A percentile compares a stretch with the other conserved stretches of the same genome.
Evolutionary conservation across 2,888 invertebrate genomes (phyloP).

Genomic region (Stegana nigrithorax): DNA sequence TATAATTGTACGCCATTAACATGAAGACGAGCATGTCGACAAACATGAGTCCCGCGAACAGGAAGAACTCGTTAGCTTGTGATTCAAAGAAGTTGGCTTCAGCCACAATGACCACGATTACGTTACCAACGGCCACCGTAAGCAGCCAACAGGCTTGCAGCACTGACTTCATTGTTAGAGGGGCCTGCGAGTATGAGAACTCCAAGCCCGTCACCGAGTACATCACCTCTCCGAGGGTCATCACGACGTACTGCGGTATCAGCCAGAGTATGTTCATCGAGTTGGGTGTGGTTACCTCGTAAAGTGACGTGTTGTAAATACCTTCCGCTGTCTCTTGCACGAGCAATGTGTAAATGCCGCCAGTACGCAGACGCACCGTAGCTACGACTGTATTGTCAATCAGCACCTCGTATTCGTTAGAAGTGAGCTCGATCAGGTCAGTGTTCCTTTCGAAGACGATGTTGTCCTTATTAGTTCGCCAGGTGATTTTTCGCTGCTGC

Average conservation of each 20-base stretch:
- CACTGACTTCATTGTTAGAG: conserved; percentile 90
- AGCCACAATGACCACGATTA: conserved; percentile 91
- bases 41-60: conserved; percentile 90
- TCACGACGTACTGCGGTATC: conserved; percentile 77
- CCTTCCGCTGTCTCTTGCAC: conserved; percentile 32
- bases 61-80: conserved; percentile 87
- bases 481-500: conserved; percentile 39
- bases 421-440: conserved; percentile 39
- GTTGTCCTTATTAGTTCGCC: conserved; percentile 39
- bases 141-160: conserved; percentile 93
- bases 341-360: conserved; percentile 66
- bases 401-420: conserved; percentile 44
- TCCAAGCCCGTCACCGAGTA: conserved; percentile 79
- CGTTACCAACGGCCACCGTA: conserved; percentile 92
- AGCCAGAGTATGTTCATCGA: conserved; percentile 73
- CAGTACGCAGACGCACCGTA: conserved; percentile 47
- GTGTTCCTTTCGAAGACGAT: conserved; percentile 39
- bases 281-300: conserved; percentile 67
- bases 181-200: conserved; percentile 79
- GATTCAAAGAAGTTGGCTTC: conserved; percentile 80
- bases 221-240: conserved; percentile 75
- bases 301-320: conserved; percentile 14
- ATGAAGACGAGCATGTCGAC: conserved; percentile 86
- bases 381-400: conserved; percentile 34
- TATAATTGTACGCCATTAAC: conserved; percentile 83